These are phyloP conservation scores for Epinephelus lanceolatus DNA, from an alignment of 2,113 vertebrate genomes.

Conservation along the genomic window DNA sequence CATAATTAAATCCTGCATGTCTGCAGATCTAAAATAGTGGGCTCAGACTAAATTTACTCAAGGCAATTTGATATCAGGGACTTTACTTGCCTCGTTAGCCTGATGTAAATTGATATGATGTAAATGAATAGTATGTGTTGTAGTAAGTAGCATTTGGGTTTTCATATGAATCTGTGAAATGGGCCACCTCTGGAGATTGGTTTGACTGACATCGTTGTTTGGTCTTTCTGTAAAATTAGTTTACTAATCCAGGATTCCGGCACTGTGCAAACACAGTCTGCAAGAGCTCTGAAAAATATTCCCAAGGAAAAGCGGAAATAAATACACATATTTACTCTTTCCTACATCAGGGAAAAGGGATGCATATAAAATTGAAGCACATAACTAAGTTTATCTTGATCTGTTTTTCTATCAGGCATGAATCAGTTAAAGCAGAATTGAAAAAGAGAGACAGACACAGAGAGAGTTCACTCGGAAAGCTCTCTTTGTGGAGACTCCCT, in stretches of 20 bases:
- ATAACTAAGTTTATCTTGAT: conserved; percentile 51
- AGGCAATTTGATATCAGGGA: conserved; percentile 33
- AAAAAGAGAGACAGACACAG: conserved; percentile 42
- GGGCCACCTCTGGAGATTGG: not conserved
- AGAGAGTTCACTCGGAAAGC: conserved; percentile 47
- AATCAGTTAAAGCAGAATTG: conserved; percentile 62
- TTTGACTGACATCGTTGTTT: conserved; percentile 8
- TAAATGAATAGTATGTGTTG: not conserved
- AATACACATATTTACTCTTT: conserved; percentile 55
- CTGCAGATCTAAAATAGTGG: conserved; percentile 42
- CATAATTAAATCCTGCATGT: conserved; percentile 54
- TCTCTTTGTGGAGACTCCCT: conserved; percentile 68
- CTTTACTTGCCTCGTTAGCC: conserved; percentile 26
- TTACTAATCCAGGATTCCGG: not conserved
- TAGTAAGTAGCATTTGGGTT: not conserved
- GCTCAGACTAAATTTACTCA: conserved; percentile 37
- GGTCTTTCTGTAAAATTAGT: conserved; percentile 3
- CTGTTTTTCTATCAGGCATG: conserved; percentile 56
- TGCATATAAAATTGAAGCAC: conserved; percentile 38
- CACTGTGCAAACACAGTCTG: not conserved
- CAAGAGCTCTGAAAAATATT: conserved; percentile 18
- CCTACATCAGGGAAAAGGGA: conserved; percentile 33
- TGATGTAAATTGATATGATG: conserved; percentile 20
- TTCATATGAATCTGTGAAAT: not conserved
- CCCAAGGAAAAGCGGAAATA: conserved; percentile 34